Conservation (phyloP, 2,888 invertebrate genomes). For the Oxycera nigricornis region DNA sequence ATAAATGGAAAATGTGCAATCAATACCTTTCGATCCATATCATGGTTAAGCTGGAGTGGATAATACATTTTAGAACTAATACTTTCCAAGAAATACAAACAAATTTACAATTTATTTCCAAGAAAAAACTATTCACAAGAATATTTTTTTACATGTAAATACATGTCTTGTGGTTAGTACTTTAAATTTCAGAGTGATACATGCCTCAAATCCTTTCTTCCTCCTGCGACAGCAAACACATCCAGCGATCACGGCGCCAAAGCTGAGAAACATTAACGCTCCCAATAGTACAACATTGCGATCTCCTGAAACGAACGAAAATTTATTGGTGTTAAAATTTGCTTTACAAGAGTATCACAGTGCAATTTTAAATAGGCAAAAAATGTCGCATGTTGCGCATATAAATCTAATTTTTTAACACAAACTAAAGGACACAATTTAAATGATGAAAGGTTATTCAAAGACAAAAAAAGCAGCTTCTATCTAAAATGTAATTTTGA, state of each 20-base stretch:
- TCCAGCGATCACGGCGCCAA: conserved; percentile 46
- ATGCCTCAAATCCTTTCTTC: conserved; percentile 50
- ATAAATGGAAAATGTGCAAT: conserved; percentile 32
- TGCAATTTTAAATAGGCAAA: too few relatives aligned
- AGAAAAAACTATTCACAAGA: conserved; percentile 1
- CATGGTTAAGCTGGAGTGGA: conserved; percentile 48
- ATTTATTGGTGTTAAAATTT: not conserved
- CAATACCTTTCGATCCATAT: conserved; percentile 49
- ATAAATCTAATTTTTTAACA: too few relatives aligned
- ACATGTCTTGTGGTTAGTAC: conserved; percentile 12
- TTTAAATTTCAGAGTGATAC: not conserved
- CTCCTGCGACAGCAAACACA: conserved; percentile 49
- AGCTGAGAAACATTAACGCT: conserved; percentile 46
- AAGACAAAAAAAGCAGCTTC: too few relatives aligned
- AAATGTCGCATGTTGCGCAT: too few relatives aligned
- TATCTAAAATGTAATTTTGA: too few relatives aligned
- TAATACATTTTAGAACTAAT: conserved; percentile 38
- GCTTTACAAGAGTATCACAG: too few relatives aligned
- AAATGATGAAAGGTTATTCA: too few relatives aligned
- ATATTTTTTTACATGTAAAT: conserved; percentile 1
- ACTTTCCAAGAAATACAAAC: conserved; percentile 31
- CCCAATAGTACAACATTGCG: conserved; percentile 47
- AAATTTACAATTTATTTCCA: conserved; percentile 27
- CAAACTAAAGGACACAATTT: too few relatives aligned
- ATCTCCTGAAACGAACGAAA: conserved; percentile 42